phyloP scores from a whole-genome alignment of 2,797 vertebrate genomes.

The Pelobates cultripes region DNA sequence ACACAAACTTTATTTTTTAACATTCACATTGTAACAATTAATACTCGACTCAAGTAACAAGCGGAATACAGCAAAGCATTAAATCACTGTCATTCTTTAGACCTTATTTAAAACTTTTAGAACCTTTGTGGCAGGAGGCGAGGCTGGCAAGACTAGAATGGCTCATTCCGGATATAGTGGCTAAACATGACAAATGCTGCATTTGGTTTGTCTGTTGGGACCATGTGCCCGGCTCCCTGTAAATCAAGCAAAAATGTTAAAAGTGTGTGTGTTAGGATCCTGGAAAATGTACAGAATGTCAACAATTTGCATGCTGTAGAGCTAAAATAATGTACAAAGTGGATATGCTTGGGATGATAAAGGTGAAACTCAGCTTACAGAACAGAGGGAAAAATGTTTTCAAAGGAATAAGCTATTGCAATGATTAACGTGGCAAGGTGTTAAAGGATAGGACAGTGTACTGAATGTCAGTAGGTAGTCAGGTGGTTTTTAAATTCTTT shows the following conservation, averaged over 20 bases:
- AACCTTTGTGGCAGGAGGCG: neutral
- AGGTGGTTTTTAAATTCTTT: no score
- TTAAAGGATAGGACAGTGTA: no score
- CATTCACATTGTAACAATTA: slow-evolving; percentile 18
- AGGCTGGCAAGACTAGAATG: slow-evolving; percentile 54
- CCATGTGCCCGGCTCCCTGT: slow-evolving; percentile 86
- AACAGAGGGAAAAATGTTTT: no score
- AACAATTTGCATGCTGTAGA: neutral
- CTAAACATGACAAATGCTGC: slow-evolving; percentile 88
- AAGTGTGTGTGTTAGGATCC: no score
- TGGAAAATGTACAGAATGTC: neutral
- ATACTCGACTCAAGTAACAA: slow-evolving; percentile 23
- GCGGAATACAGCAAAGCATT: neutral
- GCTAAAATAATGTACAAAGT: no score
- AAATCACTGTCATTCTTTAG: neutral
- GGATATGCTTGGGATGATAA: no score
- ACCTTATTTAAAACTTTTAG: neutral
- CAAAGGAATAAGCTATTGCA: no score
- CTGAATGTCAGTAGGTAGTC: no score
- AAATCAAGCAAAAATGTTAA: neutral
- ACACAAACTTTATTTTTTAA: slow-evolving; percentile 6
- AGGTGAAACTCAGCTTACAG: no score
- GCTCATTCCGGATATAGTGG: slow-evolving; percentile 84
- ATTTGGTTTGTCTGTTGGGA: slow-evolving; percentile 85
- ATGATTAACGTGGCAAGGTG: no score